Conservation (phyloP, 2,888 invertebrate species). For the Microctonus brassicae region DNA sequence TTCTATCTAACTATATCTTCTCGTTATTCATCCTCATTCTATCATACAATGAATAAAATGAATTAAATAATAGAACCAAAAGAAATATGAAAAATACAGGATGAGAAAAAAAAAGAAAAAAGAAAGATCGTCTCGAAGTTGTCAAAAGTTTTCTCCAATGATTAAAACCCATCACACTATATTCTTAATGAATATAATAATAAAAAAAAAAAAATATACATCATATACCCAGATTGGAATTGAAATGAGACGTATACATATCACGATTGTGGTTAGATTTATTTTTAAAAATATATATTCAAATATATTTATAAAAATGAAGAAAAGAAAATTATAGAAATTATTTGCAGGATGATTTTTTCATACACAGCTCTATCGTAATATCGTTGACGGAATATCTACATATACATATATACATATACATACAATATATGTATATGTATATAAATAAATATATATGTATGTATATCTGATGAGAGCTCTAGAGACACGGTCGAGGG, state of each 20-base stretch:
- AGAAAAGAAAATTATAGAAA: conserved; percentile 7
- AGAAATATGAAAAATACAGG: background rate
- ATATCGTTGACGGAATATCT: background rate
- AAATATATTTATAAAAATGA: background rate
- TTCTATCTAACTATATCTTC: background rate
- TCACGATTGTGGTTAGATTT: background rate
- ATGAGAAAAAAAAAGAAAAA: conserved; percentile 4
- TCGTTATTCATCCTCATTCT: background rate
- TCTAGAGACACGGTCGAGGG: conserved; percentile 32
- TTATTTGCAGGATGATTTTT: conserved; percentile 1
- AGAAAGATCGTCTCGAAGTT: background rate
- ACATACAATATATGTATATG: background rate
- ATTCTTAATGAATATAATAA: background rate
- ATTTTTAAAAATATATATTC: background rate
- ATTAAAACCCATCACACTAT: background rate
- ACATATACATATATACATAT: too few species aligned
- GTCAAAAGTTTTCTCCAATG: background rate
- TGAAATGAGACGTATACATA: background rate
- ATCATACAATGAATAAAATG: background rate
- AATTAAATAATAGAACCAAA: background rate
- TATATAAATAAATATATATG: background rate
- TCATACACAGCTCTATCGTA: background rate
- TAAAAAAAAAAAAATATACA: too few species aligned
- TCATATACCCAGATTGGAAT: background rate
- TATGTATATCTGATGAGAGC: conserved; percentile 11